Conservation (phyloP, 2,113 vertebrate genomes). For the Oryzias woworae region DNA sequence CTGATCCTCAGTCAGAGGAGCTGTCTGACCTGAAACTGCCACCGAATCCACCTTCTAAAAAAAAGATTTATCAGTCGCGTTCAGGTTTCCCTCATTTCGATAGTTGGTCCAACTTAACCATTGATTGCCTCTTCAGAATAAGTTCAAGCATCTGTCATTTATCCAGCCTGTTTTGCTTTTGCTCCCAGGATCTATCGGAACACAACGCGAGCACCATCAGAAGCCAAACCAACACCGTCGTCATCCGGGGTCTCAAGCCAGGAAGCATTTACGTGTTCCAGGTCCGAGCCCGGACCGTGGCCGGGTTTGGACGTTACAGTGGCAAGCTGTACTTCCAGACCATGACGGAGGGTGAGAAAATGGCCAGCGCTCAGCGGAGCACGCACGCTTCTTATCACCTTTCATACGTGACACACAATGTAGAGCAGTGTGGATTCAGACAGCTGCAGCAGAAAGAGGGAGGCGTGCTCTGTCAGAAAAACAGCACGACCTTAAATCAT, state of each 20-base stretch:
- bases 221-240: constrained; percentile 94
- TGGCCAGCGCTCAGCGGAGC: constrained; percentile 23
- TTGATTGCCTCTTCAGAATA: background rate
- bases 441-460: constrained; percentile 43
- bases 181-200: constrained; percentile 87
- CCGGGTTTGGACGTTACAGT: constrained; percentile 95
- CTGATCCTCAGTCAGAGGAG: constrained; percentile 43
- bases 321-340: constrained; percentile 99
- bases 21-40: constrained; percentile 70
- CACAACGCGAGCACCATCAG: constrained; percentile 87
- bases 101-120: background rate
- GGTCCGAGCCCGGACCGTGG: constrained; percentile 96
- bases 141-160: constrained; percentile 16
- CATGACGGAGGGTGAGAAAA: constrained; percentile 95
- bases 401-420: constrained; percentile 25
- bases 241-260: constrained; percentile 90
- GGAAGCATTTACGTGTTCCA: constrained; percentile 99
- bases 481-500: constrained; percentile 6
- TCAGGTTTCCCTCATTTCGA: background rate
- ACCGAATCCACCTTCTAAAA: constrained; percentile 32
- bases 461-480: constrained; percentile 43
- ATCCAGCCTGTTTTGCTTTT: constrained; percentile 14
- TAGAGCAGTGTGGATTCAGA: constrained; percentile 22
- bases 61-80: background rate
- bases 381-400: constrained; percentile 48